Evolutionary conservation across 2,113 vertebrate species (phyloP), one percentile per base, ranked within the genome.

Genomic region (Neolamprologus tretocephalus): DNA sequence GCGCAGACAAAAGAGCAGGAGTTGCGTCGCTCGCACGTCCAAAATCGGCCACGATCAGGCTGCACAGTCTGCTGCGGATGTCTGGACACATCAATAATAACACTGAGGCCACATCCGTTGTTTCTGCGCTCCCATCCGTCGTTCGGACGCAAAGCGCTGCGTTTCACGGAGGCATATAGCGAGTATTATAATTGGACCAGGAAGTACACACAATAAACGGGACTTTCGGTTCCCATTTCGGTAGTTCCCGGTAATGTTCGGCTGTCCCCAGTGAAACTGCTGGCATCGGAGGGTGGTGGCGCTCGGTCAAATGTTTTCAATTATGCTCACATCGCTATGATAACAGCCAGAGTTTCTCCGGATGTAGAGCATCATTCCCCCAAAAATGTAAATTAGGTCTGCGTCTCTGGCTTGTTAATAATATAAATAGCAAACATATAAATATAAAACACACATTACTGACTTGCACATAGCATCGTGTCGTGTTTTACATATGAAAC

Each of bases 171-270:
- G 86, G 81, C 16, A 26, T 2, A 63, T 4, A 81, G 75, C 40
- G 86, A 33, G 57, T 17, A 21, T 58, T 82, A 81, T 86, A 89
- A 90, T 84, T 83, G 88, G 90, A 92, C 66, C 94, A 94, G 94
- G 93, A 95, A 94, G 93, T 94, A 58, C 84, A 73, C 68, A 82
- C 84, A 89, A 87, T 80, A 84, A 84, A 89, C 58, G 71, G 84
- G 90, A 87, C 42, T 86, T 82, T 89, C 88, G 89, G 81, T 75
- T 87, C 80, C 89, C 71, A 54, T 79, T 83, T 93, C 93, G 93
- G 82, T 85, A 42, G 58, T 85, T 89, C 82, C 87, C 93, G 93
- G 86, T 84, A 57, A 73, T 58, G 66, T 81, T 93, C 86, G 90
- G 82, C 58, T 82, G 81, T 84, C 40, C 78, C n/a, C 75, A 66